These are phyloP conservation scores for Atractosteus spatula DNA, from an alignment of 2,113 vertebrate genomes.

Conservation along the genomic window DNA sequence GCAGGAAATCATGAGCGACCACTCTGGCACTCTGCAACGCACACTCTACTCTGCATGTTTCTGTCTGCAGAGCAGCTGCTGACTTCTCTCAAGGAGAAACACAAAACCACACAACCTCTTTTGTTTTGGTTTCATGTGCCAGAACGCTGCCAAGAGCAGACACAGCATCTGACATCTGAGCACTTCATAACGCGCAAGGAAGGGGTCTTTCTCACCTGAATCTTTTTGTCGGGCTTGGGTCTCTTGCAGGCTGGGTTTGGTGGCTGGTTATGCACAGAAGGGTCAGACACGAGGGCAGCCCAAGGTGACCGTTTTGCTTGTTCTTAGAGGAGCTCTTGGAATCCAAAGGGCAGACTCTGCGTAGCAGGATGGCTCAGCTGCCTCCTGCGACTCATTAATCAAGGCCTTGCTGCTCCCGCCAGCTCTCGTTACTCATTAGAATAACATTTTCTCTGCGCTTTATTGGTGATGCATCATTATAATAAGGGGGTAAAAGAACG, in stretches of 20 bases:
- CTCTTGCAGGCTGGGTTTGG: no score
- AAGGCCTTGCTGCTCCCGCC: slow-evolving; percentile 26
- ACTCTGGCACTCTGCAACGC: no score
- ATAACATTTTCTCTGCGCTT: slow-evolving; percentile 49
- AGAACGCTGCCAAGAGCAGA: no score
- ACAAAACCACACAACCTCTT: no score
- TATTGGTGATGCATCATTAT: slow-evolving; percentile 45
- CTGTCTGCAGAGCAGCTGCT: background rate
- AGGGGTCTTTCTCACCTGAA: no score
- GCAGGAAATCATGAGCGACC: no score
- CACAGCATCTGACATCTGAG: no score
- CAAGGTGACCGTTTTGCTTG: background rate
- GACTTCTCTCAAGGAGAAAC: background rate
- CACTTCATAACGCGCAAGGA: no score
- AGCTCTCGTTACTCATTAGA: slow-evolving; percentile 44
- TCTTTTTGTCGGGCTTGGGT: no score
- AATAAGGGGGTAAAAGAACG: slow-evolving; percentile 26
- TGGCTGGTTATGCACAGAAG: no score
- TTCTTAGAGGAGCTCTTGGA: slow-evolving; percentile 28
- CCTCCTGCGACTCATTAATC: slow-evolving; percentile 49
- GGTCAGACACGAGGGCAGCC: background rate
- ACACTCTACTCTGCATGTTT: no score
- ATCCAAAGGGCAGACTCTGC: slow-evolving; percentile 52
- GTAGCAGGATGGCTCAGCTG: slow-evolving; percentile 26
- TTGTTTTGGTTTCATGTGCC: no score